Evolutionary conservation across 2,113 vertebrate species (phyloP).

Genomic region (Pelecanus crispus): DNA sequence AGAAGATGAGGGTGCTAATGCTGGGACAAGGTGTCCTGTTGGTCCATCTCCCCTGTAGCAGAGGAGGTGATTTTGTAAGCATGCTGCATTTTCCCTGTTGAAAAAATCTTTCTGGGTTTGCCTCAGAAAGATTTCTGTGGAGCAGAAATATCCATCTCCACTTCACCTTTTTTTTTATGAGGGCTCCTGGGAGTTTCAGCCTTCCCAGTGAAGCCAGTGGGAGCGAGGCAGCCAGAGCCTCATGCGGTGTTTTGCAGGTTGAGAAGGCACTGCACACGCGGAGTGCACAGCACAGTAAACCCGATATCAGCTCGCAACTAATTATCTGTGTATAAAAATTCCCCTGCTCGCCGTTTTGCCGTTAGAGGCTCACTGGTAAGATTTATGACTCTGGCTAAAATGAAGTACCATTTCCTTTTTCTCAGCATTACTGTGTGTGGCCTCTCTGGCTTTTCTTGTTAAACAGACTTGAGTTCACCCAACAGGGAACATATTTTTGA

Average conservation of each 20-base stretch:
- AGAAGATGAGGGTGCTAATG: not conserved
- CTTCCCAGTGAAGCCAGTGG: not conserved
- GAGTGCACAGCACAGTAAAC: conserved; percentile 51
- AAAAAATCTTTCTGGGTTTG: not conserved
- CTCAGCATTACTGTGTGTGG: conserved; percentile 47
- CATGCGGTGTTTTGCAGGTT: fast-evolving
- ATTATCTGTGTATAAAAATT: conserved; percentile 59
- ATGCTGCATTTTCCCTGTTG: not conserved
- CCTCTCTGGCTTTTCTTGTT: conserved; percentile 57
- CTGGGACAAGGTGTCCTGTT: not conserved
- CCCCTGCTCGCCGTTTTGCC: conserved; percentile 41
- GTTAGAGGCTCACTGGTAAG: conserved; percentile 47
- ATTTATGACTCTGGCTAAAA: conserved; percentile 63
- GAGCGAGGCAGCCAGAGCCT: not conserved
- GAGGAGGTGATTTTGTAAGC: not conserved
- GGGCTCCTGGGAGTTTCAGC: not conserved
- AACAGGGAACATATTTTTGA: conserved; percentile 42
- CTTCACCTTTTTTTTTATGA: not conserved
- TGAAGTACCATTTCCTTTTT: conserved; percentile 67
- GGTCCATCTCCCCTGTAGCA: not conserved
- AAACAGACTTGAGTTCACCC: conserved; percentile 43
- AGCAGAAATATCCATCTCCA: not conserved
- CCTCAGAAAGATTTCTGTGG: not conserved
- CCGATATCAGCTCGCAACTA: conserved; percentile 44
- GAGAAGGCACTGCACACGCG: not conserved